A percentile compares a stretch with the other conserved stretches of the same genome.
Conservation (phyloP, 1,140 invertebrate genomes). For the Trachelipus rathkii region DNA sequence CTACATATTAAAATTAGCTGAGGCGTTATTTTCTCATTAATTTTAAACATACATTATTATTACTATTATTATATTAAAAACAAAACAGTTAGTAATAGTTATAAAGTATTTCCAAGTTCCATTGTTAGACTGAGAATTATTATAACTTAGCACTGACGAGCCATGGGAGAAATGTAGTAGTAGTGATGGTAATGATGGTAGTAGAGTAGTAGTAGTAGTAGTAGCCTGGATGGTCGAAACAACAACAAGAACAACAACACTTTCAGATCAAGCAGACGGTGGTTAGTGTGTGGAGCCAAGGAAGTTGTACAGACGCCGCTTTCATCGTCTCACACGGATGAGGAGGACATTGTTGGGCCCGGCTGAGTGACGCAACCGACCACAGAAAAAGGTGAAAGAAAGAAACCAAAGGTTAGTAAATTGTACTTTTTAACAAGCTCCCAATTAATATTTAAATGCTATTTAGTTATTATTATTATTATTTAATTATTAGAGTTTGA, state of each 20-base stretch:
- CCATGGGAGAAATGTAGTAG: not conserved
- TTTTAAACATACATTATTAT: no score
- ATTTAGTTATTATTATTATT: not conserved
- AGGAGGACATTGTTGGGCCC: not conserved
- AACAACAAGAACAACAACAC: not conserved
- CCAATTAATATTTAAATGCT: not conserved
- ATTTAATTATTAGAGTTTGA: not conserved
- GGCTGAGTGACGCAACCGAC: conserved; percentile 5
- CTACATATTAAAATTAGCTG: no score
- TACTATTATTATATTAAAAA: no score
- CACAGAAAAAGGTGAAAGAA: not conserved
- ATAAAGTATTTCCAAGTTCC: not conserved
- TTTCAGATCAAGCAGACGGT: not conserved
- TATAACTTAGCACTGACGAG: not conserved
- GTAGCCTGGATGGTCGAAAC: not conserved
- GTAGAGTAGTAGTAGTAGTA: not conserved
- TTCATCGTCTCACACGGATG: not conserved
- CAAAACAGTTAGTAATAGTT: not conserved
- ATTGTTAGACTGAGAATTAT: not conserved
- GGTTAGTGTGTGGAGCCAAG: conserved; percentile 10
- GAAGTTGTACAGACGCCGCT: not conserved
- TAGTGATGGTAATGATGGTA: no score
- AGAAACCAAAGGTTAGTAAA: conserved; percentile 2
- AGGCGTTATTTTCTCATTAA: no score
- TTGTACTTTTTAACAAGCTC: not conserved